Conservation (phyloP, 2,113 vertebrate genomes). For the Psettodes erumei region DNA sequence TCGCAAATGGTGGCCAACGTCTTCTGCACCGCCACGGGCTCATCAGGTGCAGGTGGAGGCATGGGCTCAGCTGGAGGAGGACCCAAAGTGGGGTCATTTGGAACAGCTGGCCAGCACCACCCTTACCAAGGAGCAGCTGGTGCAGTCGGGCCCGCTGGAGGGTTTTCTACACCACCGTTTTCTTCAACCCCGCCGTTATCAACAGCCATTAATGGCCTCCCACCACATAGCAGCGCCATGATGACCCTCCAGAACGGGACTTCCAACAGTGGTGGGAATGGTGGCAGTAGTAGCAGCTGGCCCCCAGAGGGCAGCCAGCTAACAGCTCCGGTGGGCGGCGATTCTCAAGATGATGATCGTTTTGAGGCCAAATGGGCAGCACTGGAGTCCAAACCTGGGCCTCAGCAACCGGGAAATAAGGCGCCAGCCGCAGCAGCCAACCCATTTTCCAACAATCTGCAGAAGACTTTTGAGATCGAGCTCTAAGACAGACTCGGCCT, state of each 20-base stretch:
- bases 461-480: slow-evolving; percentile 94
- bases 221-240: slow-evolving; percentile 52
- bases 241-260: slow-evolving; percentile 80
- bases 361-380: slow-evolving; percentile 95
- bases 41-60: slow-evolving; percentile 67
- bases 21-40: slow-evolving; percentile 88
- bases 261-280: slow-evolving; percentile 48
- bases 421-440: slow-evolving; percentile 78
- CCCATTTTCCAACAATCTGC: slow-evolving; percentile 90
- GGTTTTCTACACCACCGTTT: slow-evolving; percentile 71
- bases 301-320: slow-evolving; percentile 83
- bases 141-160: slow-evolving; percentile 49
- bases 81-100: slow-evolving; percentile 75
- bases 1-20: slow-evolving; percentile 95
- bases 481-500: slow-evolving; percentile 78
- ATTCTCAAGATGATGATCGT: slow-evolving; percentile 85
- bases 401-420: slow-evolving; percentile 75
- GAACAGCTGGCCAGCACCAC: slow-evolving; percentile 55
- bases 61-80: slow-evolving; percentile 77
- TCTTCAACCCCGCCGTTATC: slow-evolving; percentile 61
- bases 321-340: slow-evolving; percentile 54
- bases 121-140: slow-evolving; percentile 59
- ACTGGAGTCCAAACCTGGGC: slow-evolving; percentile 84
- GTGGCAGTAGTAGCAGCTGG: slow-evolving; percentile 78
- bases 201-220: slow-evolving; percentile 76